phyloP scores from a whole-genome alignment of 2,113 vertebrate genomes.

The Dendrocopos noguchii region DNA sequence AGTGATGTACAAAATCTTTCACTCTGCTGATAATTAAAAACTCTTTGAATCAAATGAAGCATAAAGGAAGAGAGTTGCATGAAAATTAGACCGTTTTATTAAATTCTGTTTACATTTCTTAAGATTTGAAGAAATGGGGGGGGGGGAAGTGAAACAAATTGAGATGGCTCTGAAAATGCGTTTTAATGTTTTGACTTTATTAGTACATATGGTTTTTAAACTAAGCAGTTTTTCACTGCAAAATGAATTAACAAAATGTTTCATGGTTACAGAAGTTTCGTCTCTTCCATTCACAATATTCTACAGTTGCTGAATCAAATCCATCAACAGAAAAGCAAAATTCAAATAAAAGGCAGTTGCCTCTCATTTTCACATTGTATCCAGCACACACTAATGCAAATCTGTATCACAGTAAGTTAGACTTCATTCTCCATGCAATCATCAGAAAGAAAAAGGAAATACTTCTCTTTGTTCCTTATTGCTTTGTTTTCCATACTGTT shows the following conservation, averaged over 20 bases:
- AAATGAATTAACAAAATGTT: neutral
- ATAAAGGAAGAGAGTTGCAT: neutral
- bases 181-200: neutral
- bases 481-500: neutral
- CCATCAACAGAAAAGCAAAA: neutral
- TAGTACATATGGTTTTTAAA: neutral
- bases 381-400: constrained; percentile 33
- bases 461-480: constrained; percentile 11
- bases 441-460: neutral
- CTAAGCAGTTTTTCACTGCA: neutral
- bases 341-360: neutral
- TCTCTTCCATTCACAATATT: neutral
- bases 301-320: neutral
- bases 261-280: neutral
- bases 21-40: neutral
- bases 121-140: neutral
- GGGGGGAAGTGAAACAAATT: neutral
- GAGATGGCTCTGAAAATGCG: neutral
- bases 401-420: neutral
- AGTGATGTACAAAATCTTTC: neutral
- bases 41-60: neutral
- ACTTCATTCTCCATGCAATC: neutral
- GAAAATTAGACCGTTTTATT: neutral
- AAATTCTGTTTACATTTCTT: neutral
- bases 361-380: neutral